Base-by-base conservation (phyloP, 2,888 invertebrate genomes). In the Dicroscelio sp. region DNA sequence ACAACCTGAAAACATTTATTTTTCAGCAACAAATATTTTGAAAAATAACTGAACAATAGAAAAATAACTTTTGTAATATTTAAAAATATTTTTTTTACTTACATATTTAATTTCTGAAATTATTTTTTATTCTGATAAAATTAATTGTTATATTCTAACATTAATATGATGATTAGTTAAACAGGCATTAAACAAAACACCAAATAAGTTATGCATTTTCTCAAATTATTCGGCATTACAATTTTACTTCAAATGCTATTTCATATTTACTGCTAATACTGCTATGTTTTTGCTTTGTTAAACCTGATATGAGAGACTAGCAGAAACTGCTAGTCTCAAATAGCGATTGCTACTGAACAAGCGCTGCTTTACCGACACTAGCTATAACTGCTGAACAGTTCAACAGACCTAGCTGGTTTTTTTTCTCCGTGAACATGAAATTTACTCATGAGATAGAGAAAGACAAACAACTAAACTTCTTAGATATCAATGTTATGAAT, bases 101-200 rank as follows among this genome's bases (percentile, higher is more conserved):
- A 38, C 43, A 38, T 38, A 38, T 38, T 38, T 38, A 38, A 38
- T 93, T 94, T 48, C 20, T 86, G 90, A 89, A 0, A 71, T 38
- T 38, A 83, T 76, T 73, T 67, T 67, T 67, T n/a, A 67, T 35
- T 33, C 31, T n/a, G n/a, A n/a, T n/a, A n/a, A n/a, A n/a, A n/a
- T n/a, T n/a, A n/a, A n/a, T n/a, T n/a, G n/a, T n/a, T n/a, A 58
- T 38, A 38, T 38, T 38, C 43, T 38, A 38, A 38, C 43, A 38
- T 38, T 38, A 38, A 38, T 38, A 38, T 38, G 43, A 38, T 38
- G 43, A 38, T 38, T 38, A 38, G 43, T 38, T 38, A 38, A n/a
- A 38, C 43, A 38, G 8, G 43, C 14, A 38, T 38, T 38, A 38
- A 38, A 38, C 43, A 38, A 38, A 38, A 38, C 43, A 38, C 43